These are phyloP conservation scores for Crenichthys baileyi DNA, from an alignment of 2,797 vertebrate species.

Conservation along the genomic window DNA sequence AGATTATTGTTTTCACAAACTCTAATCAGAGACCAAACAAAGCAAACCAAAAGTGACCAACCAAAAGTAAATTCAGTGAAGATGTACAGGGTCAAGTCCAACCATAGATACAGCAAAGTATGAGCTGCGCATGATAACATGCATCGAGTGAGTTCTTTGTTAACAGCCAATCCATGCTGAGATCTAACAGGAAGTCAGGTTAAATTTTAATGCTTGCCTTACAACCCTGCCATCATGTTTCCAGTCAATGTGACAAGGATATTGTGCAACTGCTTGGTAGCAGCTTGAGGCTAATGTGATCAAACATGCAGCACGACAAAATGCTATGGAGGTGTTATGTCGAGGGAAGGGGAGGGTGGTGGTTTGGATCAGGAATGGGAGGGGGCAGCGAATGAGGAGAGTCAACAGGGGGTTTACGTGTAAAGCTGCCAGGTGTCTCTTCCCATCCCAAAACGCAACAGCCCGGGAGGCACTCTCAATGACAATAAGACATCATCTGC, in stretches of 20 bases:
- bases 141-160: constrained; percentile 21
- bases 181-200: constrained; percentile 31
- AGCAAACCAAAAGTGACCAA: background rate
- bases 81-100: background rate
- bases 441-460: constrained; percentile 55
- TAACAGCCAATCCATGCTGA: constrained; percentile 24
- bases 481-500: constrained; percentile 75
- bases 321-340: constrained; percentile 33
- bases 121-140: constrained; percentile 31
- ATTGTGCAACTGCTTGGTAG: constrained; percentile 65
- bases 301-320: constrained; percentile 60
- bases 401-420: constrained; percentile 59
- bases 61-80: background rate
- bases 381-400: constrained; percentile 16
- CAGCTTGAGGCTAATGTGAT: constrained; percentile 73
- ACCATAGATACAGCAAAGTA: background rate
- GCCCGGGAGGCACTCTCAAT: constrained; percentile 59
- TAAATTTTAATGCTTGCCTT: constrained; percentile 73
- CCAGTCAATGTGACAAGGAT: constrained; percentile 66
- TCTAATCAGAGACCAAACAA: background rate
- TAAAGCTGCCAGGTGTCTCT: constrained; percentile 75
- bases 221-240: constrained; percentile 50
- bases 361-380: constrained; percentile 4
- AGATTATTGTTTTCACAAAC: too few relatives aligned
- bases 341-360: constrained; percentile 22